Evolutionary conservation across 2,888 invertebrate genomes (phyloP).

Genomic region (Gymnosoma rotundatum): DNA sequence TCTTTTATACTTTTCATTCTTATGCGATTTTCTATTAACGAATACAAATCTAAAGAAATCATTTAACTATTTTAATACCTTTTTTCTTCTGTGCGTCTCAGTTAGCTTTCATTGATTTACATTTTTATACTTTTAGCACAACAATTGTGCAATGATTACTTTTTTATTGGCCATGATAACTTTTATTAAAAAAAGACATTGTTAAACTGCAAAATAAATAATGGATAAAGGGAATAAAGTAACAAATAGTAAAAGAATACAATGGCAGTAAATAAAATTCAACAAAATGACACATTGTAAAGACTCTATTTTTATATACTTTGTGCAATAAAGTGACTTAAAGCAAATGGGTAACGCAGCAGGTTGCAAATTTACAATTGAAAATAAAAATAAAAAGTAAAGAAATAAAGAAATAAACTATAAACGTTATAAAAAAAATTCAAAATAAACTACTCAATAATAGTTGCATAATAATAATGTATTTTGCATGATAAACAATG

Average conservation of each 20-base stretch:
- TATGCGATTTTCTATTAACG: neutral
- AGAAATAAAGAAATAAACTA: conserved; percentile 4
- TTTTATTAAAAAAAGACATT: conserved; percentile 26
- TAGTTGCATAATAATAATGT: neutral
- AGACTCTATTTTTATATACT: conserved; percentile 18
- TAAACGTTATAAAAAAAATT: neutral
- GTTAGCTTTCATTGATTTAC: conserved; percentile 9
- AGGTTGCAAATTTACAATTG: conserved; percentile 50
- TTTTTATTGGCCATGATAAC: conserved; percentile 49
- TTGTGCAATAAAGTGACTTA: neutral
- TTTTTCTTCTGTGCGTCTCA: neutral
- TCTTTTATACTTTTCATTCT: neutral
- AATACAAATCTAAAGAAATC: conserved; percentile 19
- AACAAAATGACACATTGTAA: conserved; percentile 53
- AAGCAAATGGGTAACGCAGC: conserved; percentile 36
- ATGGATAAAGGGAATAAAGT: conserved; percentile 27
- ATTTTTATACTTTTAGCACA: conserved; percentile 20
- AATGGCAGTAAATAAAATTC: conserved; percentile 45
- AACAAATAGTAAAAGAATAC: conserved; percentile 8
- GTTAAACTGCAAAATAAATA: conserved; percentile 40
- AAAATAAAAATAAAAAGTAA: conserved; percentile 12
- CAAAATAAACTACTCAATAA: neutral
- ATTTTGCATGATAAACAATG: conserved; percentile 12
- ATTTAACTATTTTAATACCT: neutral
- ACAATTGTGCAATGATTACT: conserved; percentile 42